Conservation (phyloP, 2,888 invertebrate genomes). For the Calameuta idolon region DNA sequence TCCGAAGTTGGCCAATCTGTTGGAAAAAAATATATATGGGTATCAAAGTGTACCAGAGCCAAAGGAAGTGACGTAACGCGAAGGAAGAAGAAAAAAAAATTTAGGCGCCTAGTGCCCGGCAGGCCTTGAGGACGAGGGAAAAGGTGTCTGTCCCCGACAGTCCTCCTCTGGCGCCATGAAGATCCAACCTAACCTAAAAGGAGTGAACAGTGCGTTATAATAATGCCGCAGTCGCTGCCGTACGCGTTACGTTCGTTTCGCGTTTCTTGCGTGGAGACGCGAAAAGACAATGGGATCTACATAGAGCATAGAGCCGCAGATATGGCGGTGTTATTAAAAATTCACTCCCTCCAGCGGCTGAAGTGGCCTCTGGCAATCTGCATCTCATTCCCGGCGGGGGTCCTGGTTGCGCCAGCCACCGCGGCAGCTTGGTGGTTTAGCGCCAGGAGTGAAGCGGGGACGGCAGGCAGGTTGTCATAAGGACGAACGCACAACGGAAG, state of each 20-base stretch:
- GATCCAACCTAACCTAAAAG: background rate
- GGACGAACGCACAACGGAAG: constrained; percentile 4
- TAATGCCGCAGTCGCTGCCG: constrained; percentile 42
- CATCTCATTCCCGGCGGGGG: constrained; percentile 64
- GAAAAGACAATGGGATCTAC: constrained; percentile 27
- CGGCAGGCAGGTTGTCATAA: background rate
- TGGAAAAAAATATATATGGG: background rate
- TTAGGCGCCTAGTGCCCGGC: background rate
- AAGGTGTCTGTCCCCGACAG: constrained; percentile 42
- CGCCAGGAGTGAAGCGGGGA: background rate
- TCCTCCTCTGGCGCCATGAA: constrained; percentile 28
- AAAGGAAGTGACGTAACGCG: background rate
- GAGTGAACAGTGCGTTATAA: constrained; percentile 42
- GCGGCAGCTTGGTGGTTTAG: constrained; percentile 13
- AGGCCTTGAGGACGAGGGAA: background rate
- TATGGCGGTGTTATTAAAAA: constrained; percentile 66
- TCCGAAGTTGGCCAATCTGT: background rate
- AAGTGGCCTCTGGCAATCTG: constrained; percentile 67
- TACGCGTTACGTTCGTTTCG: constrained; percentile 38
- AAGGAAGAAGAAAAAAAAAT: background rate
- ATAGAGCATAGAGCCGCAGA: constrained; percentile 44
- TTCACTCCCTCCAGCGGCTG: constrained; percentile 61
- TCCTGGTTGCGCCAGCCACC: constrained; percentile 13
- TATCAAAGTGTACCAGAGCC: background rate
- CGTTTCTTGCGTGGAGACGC: constrained; percentile 31